Conservation (phyloP, 2,113 vertebrate species). For the Eulacestoma nigropectus region DNA sequence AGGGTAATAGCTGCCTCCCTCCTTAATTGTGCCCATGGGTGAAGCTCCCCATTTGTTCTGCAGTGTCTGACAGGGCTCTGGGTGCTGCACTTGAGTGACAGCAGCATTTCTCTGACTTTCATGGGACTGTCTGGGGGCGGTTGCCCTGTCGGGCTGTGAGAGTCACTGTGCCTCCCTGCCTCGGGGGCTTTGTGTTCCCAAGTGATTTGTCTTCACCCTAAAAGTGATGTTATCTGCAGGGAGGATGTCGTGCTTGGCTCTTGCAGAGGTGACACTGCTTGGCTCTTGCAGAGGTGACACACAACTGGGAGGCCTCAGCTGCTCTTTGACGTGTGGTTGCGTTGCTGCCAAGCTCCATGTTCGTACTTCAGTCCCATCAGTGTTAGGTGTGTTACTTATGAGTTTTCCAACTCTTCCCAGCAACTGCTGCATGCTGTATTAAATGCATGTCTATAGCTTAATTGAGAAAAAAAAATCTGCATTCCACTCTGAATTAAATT, state of each 20-base stretch:
- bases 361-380: not conserved
- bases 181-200: rapidly evolving
- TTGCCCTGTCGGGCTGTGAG: not conserved
- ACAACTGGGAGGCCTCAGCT: not conserved
- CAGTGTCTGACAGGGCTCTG: not conserved
- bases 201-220: not conserved
- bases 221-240: not conserved
- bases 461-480: not conserved
- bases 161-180: not conserved
- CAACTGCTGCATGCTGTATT: not conserved
- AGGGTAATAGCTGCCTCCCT: not conserved
- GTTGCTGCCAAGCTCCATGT: not conserved
- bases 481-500: slow-evolving; percentile 13
- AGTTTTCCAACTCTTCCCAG: not conserved
- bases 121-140: not conserved
- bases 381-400: not conserved
- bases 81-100: not conserved
- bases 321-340: not conserved
- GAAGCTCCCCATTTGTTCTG: rapidly evolving
- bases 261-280: not conserved
- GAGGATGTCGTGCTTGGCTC: not conserved
- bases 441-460: not conserved
- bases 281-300: not conserved
- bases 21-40: not conserved
- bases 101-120: not conserved